Evolutionary conservation across 1,140 invertebrate species (phyloP).

Genomic region (Lasioglossum baleicum): DNA sequence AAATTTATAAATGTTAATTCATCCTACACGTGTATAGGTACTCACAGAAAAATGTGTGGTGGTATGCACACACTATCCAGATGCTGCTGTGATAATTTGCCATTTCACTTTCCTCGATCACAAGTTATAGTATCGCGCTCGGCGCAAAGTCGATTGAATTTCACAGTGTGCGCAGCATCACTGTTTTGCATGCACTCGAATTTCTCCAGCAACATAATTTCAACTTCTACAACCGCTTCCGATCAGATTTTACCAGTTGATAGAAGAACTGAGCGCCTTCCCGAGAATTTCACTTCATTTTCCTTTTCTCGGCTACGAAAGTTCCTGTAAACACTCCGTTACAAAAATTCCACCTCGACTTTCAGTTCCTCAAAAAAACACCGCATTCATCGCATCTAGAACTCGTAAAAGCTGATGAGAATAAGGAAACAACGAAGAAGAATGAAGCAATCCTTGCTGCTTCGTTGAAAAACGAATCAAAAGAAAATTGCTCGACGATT

Average conservation of each 20-base stretch:
- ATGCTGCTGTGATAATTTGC: background rate
- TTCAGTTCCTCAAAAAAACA: too few relatives aligned
- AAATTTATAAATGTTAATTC: background rate
- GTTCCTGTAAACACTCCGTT: background rate
- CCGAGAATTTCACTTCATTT: background rate
- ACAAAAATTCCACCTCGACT: too few relatives aligned
- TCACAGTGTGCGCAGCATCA: background rate
- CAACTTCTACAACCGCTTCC: background rate
- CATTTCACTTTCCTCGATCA: background rate
- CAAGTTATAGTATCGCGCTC: background rate
- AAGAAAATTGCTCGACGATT: background rate
- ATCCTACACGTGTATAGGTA: background rate
- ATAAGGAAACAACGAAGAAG: background rate
- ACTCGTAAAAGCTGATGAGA: background rate
- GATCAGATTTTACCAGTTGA: background rate
- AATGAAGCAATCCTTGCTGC: background rate
- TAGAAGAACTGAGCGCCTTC: background rate
- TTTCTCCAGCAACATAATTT: background rate
- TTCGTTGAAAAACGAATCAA: background rate
- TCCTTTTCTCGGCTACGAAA: background rate
- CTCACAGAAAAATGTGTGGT: too few relatives aligned
- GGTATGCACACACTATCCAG: background rate
- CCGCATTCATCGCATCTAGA: too few relatives aligned
- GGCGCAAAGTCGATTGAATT: background rate
- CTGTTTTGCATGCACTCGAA: background rate